Percentiles rank a stretch among this genome's conserved stretches.
These are phyloP conservation scores for Laticauda laticaudata DNA, from an alignment of 2,113 vertebrate genomes.

Conservation along the genomic window DNA sequence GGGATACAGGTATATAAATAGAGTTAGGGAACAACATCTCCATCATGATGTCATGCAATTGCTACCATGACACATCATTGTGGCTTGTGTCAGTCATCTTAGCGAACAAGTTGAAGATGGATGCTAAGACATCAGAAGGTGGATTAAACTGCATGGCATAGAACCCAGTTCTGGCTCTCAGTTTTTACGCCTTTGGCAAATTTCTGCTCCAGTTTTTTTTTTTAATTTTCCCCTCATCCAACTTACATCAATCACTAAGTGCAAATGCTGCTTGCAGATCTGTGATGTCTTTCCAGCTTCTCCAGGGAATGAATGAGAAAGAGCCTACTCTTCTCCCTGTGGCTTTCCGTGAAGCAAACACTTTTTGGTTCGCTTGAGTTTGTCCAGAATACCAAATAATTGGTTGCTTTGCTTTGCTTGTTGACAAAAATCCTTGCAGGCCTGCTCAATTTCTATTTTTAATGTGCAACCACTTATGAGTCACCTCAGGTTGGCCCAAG, in stretches of 20 bases:
- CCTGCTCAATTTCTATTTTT: fast-evolving
- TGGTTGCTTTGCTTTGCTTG: neutral
- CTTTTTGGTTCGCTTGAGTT: neutral
- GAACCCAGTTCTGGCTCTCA: neutral
- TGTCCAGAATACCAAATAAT: neutral
- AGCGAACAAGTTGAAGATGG: neutral
- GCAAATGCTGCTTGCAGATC: neutral
- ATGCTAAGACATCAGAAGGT: neutral
- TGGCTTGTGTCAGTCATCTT: neutral
- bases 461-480: neutral
- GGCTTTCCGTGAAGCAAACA: neutral
- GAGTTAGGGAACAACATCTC: neutral
- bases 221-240: too few relatives aligned
- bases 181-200: too few relatives aligned
- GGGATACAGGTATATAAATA: neutral
- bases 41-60: neutral
- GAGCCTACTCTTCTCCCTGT: neutral
- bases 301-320: neutral
- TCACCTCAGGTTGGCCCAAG: neutral
- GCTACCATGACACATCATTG: neutral
- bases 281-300: neutral
- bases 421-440: neutral
- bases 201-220: neutral
- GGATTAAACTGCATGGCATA: neutral
- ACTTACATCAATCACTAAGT: too few relatives aligned